phyloP scores from a whole-genome alignment of 2,888 invertebrate species.

The Agrenia bidenticulata region DNA sequence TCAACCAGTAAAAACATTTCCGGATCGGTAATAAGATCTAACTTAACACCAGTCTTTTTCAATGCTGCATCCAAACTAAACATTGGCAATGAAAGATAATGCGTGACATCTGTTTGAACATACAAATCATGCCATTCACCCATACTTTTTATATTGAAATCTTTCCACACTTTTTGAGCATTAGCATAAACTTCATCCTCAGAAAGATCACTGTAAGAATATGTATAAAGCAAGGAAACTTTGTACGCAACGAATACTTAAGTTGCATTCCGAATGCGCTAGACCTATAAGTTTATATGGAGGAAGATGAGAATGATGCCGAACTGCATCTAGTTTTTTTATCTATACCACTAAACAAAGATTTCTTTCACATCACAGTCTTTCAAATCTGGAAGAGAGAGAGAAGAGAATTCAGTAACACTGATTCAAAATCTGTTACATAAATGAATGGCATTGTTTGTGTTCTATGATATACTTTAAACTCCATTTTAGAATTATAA shows the following conservation, averaged over 20 bases:
- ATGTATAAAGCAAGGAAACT: conserved; percentile 21
- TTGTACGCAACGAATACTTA: not conserved
- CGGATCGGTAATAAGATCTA: conserved; percentile 24
- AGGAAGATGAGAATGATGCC: conserved; percentile 31
- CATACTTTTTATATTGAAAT: conserved; percentile 25
- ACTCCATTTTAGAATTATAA: not conserved
- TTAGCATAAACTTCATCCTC: conserved; percentile 21
- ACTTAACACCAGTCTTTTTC: not conserved
- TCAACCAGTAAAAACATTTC: conserved; percentile 28
- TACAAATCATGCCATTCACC: conserved; percentile 44
- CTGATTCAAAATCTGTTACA: conserved; percentile 24
- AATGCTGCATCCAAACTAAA: no score
- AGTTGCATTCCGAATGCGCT: conserved; percentile 27
- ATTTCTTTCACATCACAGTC: no score
- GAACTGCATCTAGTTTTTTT: no score
- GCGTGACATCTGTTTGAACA: conserved; percentile 17
- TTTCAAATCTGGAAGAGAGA: no score
- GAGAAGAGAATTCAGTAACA: no score
- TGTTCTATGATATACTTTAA: conserved; percentile 8
- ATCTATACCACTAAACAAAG: not conserved
- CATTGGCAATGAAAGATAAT: conserved; percentile 25
- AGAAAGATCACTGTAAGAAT: conserved; percentile 13
- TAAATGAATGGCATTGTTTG: conserved; percentile 3
- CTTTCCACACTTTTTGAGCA: conserved; percentile 31
- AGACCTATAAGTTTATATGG: conserved; percentile 18